phyloP scores from a whole-genome alignment of 1,140 invertebrate species.

The Leptoteleia sp. region DNA sequence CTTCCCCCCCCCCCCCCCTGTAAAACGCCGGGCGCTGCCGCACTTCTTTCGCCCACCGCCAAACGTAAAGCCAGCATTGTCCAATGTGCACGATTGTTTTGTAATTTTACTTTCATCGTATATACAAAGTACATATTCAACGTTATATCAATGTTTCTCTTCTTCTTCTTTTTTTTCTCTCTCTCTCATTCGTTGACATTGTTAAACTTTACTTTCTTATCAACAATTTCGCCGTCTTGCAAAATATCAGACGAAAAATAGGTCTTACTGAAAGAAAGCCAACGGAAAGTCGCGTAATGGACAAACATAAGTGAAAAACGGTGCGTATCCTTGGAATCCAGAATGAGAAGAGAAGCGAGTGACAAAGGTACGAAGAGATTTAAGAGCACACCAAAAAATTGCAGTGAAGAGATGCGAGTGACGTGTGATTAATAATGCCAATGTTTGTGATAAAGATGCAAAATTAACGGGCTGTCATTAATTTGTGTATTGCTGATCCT shows the following conservation, averaged over 20 bases:
- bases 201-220: too few relatives aligned
- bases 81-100: constrained; percentile 72
- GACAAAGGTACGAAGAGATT: constrained; percentile 32
- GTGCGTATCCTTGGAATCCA: constrained; percentile 41
- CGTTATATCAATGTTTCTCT: too few relatives aligned
- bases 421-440: constrained; percentile 8
- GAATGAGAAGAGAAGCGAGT: constrained; percentile 26
- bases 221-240: too few relatives aligned
- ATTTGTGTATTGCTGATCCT: too few relatives aligned
- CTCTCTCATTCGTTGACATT: too few relatives aligned
- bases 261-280: too few relatives aligned
- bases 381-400: constrained; percentile 45
- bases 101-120: constrained; percentile 58
- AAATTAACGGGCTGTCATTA: constrained; percentile 45
- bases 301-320: constrained; percentile 58
- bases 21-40: constrained; percentile 77
- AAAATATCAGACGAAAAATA: too few relatives aligned
- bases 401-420: constrained; percentile 39
- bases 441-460: constrained; percentile 19
- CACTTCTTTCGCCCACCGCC: constrained; percentile 82
- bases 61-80: constrained; percentile 80
- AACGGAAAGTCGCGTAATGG: constrained; percentile 61
- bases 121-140: too few relatives aligned
- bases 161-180: too few relatives aligned
- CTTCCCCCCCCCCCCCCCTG: too few relatives aligned